These are phyloP conservation scores for Drosophila mayri DNA, from an alignment of 1,140 invertebrate genomes.

Conservation along the genomic window DNA sequence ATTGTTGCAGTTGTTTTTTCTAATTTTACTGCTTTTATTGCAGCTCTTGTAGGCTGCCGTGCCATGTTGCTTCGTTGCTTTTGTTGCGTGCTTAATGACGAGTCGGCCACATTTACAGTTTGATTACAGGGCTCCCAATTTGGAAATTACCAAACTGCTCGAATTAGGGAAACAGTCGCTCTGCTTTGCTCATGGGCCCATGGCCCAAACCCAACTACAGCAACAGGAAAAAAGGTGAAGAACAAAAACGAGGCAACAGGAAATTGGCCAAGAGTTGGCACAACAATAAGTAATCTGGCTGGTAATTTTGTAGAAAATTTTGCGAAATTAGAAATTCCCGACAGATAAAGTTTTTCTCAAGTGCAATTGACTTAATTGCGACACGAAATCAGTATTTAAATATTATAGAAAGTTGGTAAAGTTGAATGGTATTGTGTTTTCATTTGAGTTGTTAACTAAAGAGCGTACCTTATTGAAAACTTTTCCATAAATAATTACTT, in stretches of 20 bases:
- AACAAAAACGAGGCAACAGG: slow-evolving; percentile 50
- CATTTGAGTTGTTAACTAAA: neutral
- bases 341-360: slow-evolving; percentile 7
- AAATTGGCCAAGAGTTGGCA: slow-evolving; percentile 49
- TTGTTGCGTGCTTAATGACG: slow-evolving; percentile 69
- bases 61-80: slow-evolving; percentile 12
- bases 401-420: neutral
- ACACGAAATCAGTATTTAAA: neutral
- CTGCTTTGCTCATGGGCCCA: slow-evolving; percentile 19
- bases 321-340: slow-evolving; percentile 17
- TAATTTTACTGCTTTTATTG: neutral
- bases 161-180: slow-evolving; percentile 67
- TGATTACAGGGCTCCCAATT: slow-evolving; percentile 73
- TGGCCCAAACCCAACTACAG: slow-evolving; percentile 19
- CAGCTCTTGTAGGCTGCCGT: slow-evolving; percentile 6
- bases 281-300: neutral
- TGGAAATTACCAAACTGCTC: slow-evolving; percentile 79
- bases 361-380: slow-evolving; percentile 7
- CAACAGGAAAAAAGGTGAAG: slow-evolving; percentile 18
- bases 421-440: neutral
- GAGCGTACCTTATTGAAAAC: neutral
- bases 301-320: slow-evolving; percentile 21
- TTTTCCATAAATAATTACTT: neutral
- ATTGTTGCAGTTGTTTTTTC: neutral
- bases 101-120: slow-evolving; percentile 78